Evolutionary conservation across 1,140 invertebrate species (phyloP).

Genomic region (Hycleus phaleratus): DNA sequence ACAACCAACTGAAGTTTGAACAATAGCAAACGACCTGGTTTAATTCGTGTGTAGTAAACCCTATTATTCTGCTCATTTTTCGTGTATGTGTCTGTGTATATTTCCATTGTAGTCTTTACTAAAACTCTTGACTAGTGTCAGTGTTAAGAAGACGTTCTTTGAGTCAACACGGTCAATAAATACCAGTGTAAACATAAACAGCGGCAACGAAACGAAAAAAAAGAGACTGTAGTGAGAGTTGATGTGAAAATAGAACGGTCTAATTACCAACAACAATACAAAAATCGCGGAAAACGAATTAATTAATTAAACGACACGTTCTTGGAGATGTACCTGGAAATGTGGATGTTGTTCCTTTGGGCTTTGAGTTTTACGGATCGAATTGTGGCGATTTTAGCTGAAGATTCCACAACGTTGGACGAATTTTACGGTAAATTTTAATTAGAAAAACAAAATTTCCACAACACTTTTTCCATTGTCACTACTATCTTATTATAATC

Average conservation of each 20-base stretch:
- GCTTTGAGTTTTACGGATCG: constrained; percentile 32
- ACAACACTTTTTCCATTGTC: not conserved
- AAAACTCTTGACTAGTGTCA: not conserved
- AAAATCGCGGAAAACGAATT: constrained; percentile 10
- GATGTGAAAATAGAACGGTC: constrained; percentile 17
- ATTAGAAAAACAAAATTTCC: constrained; percentile 1
- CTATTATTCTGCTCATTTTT: constrained; percentile 11
- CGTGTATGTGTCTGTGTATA: too few species aligned
- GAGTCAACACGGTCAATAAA: constrained; percentile 1
- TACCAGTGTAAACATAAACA: constrained; percentile 5
- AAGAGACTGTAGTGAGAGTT: too few species aligned
- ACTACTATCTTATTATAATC: too few species aligned
- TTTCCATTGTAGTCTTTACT: too few species aligned
- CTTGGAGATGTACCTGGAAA: constrained; percentile 30
- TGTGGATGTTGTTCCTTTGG: constrained; percentile 37
- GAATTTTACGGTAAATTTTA: constrained; percentile 22
- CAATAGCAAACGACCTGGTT: constrained; percentile 19
- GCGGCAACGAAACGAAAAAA: not conserved
- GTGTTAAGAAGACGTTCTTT: constrained; percentile 10
- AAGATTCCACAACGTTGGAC: constrained; percentile 25
- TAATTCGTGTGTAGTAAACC: constrained; percentile 14
- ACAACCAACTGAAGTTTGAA: constrained; percentile 1
- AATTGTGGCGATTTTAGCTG: constrained; percentile 24
- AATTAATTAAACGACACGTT: constrained; percentile 3
- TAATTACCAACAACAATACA: constrained; percentile 28